Evolutionary conservation across 1,140 invertebrate genomes (phyloP).

Genomic region (Drosophila athabasca): DNA sequence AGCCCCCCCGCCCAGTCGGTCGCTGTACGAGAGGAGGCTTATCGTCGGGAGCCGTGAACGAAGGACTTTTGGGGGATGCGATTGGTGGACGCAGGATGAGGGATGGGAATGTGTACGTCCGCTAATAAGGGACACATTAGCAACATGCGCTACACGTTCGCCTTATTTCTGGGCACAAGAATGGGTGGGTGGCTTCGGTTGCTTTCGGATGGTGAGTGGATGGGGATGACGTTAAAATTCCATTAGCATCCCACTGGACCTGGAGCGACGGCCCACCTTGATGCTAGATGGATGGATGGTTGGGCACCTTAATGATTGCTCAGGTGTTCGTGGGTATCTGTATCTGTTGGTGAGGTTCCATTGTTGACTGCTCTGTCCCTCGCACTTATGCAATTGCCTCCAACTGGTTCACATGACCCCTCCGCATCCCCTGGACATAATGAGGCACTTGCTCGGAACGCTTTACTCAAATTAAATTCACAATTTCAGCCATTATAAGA

Average conservation of each 20-base stretch:
- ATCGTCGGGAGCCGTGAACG: constrained; percentile 9
- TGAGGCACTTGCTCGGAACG: constrained; percentile 34
- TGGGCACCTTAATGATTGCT: constrained; percentile 34
- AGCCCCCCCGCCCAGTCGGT: constrained; percentile 21
- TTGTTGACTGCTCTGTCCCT: constrained; percentile 8
- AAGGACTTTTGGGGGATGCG: constrained; percentile 9
- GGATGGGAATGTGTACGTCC: constrained; percentile 33
- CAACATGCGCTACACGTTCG: constrained; percentile 60
- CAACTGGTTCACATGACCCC: constrained; percentile 66
- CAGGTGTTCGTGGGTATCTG: constrained; percentile 43
- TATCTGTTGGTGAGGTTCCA: neutral
- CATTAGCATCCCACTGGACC: constrained; percentile 57
- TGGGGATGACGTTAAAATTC: constrained; percentile 71
- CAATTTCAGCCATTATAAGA: constrained; percentile 22
- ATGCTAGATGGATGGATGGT: neutral
- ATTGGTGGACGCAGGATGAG: constrained; percentile 1
- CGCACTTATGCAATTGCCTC: constrained; percentile 46
- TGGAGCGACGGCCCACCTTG: too few relatives aligned
- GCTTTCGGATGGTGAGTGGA: neutral
- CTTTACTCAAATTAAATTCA: constrained; percentile 36
- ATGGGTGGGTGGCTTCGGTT: constrained; percentile 22
- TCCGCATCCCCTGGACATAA: constrained; percentile 19
- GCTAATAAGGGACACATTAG: constrained; percentile 74
- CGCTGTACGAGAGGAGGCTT: too few relatives aligned
- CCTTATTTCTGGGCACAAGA: constrained; percentile 52